Conservation (phyloP, 2,113 vertebrate genomes). For the Setophaga petechia region DNA sequence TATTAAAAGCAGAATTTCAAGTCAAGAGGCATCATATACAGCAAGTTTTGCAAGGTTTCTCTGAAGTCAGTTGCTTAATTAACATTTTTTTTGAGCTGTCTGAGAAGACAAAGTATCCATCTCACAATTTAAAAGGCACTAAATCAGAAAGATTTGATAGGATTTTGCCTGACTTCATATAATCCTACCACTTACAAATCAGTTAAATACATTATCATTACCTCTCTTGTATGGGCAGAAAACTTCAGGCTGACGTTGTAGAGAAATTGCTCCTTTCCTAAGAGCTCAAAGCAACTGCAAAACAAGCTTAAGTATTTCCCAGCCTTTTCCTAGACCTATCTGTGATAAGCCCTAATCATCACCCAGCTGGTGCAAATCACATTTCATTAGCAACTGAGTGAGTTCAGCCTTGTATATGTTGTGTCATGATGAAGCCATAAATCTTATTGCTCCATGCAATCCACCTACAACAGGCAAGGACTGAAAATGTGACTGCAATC, state of each 20-base stretch:
- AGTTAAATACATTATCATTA: neutral
- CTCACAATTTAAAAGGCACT: neutral
- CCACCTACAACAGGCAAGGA: neutral
- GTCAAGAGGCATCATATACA: neutral
- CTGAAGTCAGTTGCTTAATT: neutral
- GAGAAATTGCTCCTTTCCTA: neutral
- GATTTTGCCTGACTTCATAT: neutral
- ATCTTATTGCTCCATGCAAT: neutral
- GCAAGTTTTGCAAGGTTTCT: conserved; percentile 18
- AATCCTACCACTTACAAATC: neutral
- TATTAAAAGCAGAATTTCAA: conserved; percentile 28
- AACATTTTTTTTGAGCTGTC: neutral
- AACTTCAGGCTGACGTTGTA: neutral
- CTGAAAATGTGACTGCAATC: neutral
- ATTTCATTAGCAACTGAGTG: neutral
- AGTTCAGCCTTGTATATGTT: neutral
- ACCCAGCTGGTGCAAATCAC: conserved; percentile 29
- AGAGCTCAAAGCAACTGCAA: neutral
- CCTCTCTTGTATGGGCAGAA: neutral
- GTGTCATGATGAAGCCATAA: neutral
- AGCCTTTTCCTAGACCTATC: conserved; percentile 16
- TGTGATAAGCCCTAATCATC: conserved; percentile 6
- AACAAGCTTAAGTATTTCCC: conserved; percentile 32
- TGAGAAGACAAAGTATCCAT: neutral
- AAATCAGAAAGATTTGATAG: neutral